Conservation (phyloP, 1,140 invertebrate genomes). For the Drosophila saltans region DNA sequence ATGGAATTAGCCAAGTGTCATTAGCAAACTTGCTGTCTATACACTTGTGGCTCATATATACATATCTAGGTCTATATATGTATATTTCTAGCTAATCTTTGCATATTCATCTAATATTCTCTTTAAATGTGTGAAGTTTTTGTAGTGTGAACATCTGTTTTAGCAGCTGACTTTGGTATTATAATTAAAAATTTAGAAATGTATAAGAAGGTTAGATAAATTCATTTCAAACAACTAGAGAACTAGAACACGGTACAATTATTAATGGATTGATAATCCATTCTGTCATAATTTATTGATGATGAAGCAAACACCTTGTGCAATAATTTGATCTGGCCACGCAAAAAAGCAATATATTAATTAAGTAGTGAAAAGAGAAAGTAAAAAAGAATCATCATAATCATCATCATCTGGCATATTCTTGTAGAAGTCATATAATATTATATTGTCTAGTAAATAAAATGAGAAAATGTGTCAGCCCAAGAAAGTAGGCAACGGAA, state of each 20-base stretch:
- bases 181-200: conserved; percentile 34
- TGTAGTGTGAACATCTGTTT: conserved; percentile 5
- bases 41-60: too few relatives aligned
- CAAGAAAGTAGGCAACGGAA: conserved; percentile 45
- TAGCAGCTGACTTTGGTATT: conserved; percentile 22
- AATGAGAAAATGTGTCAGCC: not conserved
- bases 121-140: not conserved
- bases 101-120: not conserved
- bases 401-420: conserved; percentile 24
- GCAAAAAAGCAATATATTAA: conserved; percentile 60
- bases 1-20: conserved; percentile 10
- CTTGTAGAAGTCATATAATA: conserved; percentile 31
- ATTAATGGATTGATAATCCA: conserved; percentile 34
- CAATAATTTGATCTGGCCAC: conserved; percentile 56
- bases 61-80: too few relatives aligned
- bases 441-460: conserved; percentile 19
- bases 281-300: conserved; percentile 51
- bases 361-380: conserved; percentile 36
- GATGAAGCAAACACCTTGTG: conserved; percentile 28
- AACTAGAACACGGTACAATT: not conserved
- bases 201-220: conserved; percentile 6
- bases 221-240: not conserved
- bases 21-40: conserved; percentile 17
- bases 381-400: not conserved
- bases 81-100: not conserved